These are phyloP conservation scores for Proales similis DNA, from an alignment of 1,140 invertebrate genomes.

Conservation along the genomic window DNA sequence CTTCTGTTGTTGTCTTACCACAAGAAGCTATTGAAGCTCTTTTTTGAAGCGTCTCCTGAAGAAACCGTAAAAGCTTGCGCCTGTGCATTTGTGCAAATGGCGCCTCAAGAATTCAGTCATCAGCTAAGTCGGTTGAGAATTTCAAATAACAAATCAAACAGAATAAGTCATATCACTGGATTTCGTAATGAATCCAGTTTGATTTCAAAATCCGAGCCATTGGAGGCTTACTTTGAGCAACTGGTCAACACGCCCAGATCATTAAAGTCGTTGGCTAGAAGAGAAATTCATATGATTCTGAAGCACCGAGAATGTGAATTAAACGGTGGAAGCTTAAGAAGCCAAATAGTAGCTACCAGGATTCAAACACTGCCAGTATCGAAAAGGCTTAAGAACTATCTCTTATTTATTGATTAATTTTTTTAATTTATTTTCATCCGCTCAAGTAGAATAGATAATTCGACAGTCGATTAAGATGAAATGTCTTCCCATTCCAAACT, in stretches of 20 bases:
- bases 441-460: not conserved
- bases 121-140: no score
- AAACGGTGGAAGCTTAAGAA: not conserved
- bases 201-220: slow-evolving; percentile 6
- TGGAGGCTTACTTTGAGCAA: slow-evolving; percentile 25
- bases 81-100: not conserved
- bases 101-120: no score
- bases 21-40: slow-evolving; percentile 22
- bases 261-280: slow-evolving; percentile 13
- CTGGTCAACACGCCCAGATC: slow-evolving; percentile 9
- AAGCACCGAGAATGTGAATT: no score
- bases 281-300: not conserved
- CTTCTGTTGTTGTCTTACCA: slow-evolving; percentile 26
- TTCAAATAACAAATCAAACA: no score
- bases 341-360: not conserved
- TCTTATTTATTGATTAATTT: slow-evolving; percentile 31
- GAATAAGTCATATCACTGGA: slow-evolving; percentile 13
- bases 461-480: slow-evolving; percentile 1
- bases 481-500: no score
- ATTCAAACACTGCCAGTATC: not conserved
- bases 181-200: not conserved
- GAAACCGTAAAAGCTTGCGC: slow-evolving; percentile 3
- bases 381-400: slow-evolving; percentile 25
- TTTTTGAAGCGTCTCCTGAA: slow-evolving; percentile 27
- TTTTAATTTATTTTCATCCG: no score